Evolutionary conservation across 1,140 invertebrate genomes (phyloP).

Genomic region (Rhagoletis pomonella): DNA sequence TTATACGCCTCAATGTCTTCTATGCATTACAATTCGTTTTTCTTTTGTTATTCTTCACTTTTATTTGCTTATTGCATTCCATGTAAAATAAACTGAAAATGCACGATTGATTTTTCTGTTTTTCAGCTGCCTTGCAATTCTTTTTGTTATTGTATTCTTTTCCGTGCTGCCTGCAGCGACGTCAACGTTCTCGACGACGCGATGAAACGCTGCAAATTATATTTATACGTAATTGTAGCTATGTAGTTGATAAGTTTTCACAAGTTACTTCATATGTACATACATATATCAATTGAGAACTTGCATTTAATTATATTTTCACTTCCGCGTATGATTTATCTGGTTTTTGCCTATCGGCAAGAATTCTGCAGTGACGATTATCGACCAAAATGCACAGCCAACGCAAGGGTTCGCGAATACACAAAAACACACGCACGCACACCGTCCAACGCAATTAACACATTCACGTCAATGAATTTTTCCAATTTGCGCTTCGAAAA

Average conservation of each 20-base stretch:
- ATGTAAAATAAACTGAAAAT: background rate
- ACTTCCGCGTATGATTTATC: conserved; percentile 17
- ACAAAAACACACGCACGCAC: background rate
- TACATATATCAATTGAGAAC: background rate
- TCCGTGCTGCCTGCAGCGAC: background rate
- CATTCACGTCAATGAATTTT: conserved; percentile 22
- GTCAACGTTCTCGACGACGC: background rate
- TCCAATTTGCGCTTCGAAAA: conserved; percentile 38
- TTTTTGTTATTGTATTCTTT: background rate
- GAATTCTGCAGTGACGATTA: background rate
- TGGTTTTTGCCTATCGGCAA: background rate
- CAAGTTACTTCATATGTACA: background rate
- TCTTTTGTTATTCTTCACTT: background rate
- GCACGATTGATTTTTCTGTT: conserved; percentile 36
- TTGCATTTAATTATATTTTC: background rate
- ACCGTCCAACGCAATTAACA: conserved; percentile 20
- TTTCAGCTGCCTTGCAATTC: background rate
- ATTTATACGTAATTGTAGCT: background rate
- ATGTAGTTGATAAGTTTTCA: background rate
- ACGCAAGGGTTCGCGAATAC: background rate
- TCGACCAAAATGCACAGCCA: conserved; percentile 5
- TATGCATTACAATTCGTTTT: background rate
- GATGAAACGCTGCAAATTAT: background rate
- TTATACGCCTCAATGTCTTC: background rate
- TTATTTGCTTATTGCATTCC: background rate